phyloP scores from a whole-genome alignment of 2,888 invertebrate genomes.

The Incurvaria masculella region DNA sequence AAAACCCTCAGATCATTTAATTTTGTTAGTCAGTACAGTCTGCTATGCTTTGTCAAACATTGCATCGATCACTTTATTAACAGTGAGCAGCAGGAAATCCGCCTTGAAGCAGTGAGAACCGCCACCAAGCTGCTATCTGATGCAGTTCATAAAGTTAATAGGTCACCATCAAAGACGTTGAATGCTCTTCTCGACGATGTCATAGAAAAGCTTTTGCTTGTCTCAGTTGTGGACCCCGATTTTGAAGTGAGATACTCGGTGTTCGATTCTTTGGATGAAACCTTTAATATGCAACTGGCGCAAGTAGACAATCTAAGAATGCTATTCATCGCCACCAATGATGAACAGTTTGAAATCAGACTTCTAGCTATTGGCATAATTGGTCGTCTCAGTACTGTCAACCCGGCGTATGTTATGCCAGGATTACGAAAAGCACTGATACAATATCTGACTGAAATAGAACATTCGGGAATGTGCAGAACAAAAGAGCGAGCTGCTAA shows the following conservation, averaged over 20 bases:
- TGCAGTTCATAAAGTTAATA: slow-evolving; percentile 66
- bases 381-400: slow-evolving; percentile 87
- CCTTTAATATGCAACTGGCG: slow-evolving; percentile 92
- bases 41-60: slow-evolving; percentile 88
- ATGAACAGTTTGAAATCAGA: slow-evolving; percentile 93
- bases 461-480: slow-evolving; percentile 91
- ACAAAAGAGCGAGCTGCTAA: slow-evolving; percentile 96
- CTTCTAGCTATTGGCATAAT: slow-evolving; percentile 91
- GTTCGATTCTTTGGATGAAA: slow-evolving; percentile 77
- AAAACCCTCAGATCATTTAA: slow-evolving; percentile 88
- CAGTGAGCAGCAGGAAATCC: slow-evolving; percentile 87
- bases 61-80: slow-evolving; percentile 90
- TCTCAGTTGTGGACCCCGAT: slow-evolving; percentile 95
- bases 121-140: slow-evolving; percentile 85
- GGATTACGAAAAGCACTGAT: slow-evolving; percentile 88
- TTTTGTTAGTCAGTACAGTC: slow-evolving; percentile 84
- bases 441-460: slow-evolving; percentile 88
- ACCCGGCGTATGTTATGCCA: slow-evolving; percentile 98
- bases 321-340: slow-evolving; percentile 91
- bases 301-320: slow-evolving; percentile 93
- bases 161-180: slow-evolving; percentile 75
- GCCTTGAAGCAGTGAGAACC: slow-evolving; percentile 89
- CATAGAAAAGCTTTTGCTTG: slow-evolving; percentile 82
- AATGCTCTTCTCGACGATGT: slow-evolving; percentile 90
- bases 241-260: slow-evolving; percentile 92